Percentiles rank a stretch among this genome's conserved stretches.
Conservation (phyloP, 2,797 vertebrate genomes). For the Meda fulgida region DNA sequence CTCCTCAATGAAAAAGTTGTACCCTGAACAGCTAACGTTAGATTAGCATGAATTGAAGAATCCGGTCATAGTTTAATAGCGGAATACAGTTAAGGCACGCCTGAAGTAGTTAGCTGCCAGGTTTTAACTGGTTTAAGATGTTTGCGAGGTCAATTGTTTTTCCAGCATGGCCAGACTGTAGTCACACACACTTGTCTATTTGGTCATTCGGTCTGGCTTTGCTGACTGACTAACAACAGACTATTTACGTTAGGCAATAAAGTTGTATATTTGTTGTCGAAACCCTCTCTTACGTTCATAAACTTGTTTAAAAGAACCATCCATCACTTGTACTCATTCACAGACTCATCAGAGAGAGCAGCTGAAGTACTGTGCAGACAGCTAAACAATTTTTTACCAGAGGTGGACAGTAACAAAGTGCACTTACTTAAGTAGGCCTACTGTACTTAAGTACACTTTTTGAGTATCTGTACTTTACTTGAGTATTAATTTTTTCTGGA, state of each 20-base stretch:
- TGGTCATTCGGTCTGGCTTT: neutral
- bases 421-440: too few species aligned
- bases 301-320: neutral
- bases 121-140: neutral
- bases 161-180: neutral
- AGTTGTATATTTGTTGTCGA: neutral
- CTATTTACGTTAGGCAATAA: too few species aligned
- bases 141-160: neutral
- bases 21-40: neutral
- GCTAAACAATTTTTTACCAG: neutral
- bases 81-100: neutral
- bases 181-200: neutral
- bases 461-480: too few species aligned
- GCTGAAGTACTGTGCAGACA: neutral
- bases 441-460: too few species aligned
- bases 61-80: too few species aligned
- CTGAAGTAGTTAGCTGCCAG: neutral
- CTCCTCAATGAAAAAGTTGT: neutral
- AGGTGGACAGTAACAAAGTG: too few species aligned
- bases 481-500: too few species aligned
- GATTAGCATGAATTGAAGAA: neutral
- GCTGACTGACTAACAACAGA: neutral
- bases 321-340: neutral
- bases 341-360: neutral
- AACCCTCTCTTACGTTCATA: neutral